A percentile compares a stretch with the other conserved stretches of the same genome.
Conservation (phyloP, 2,888 invertebrate genomes). For the Stomorhina lunata region DNA sequence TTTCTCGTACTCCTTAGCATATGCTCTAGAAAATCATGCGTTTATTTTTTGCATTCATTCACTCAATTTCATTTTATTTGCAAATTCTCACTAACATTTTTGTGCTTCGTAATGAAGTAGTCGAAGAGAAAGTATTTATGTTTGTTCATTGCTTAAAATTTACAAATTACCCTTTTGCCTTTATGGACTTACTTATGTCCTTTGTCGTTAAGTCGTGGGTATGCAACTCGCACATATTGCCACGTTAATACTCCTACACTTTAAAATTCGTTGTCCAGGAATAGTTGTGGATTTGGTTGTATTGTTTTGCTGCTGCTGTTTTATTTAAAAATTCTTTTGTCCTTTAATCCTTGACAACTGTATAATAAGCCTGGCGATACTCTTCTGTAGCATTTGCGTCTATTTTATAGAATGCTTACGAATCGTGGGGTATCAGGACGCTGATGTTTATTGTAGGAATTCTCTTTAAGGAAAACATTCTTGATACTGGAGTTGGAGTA, state of each 20-base stretch:
- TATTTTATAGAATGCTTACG: too few species aligned
- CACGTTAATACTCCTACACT: neutral
- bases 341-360: slow-evolving; percentile 64
- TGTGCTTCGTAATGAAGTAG: slow-evolving; percentile 30
- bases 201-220: too few species aligned
- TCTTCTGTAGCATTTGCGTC: slow-evolving; percentile 16
- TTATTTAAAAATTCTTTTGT: slow-evolving; percentile 61
- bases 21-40: slow-evolving; percentile 22
- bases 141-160: slow-evolving; percentile 38
- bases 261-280: slow-evolving; percentile 4
- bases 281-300: slow-evolving; percentile 38
- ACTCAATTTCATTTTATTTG: slow-evolving; percentile 43
- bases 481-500: slow-evolving; percentile 24
- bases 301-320: slow-evolving; percentile 30
- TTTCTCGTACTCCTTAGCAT: slow-evolving; percentile 10
- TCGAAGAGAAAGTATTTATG: neutral
- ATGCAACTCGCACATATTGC: too few species aligned
- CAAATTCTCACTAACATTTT: slow-evolving; percentile 31
- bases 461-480: slow-evolving; percentile 11
- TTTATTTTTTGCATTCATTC: neutral
- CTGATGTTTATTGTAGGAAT: slow-evolving; percentile 22
- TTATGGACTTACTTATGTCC: slow-evolving; percentile 10
- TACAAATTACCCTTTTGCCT: slow-evolving; percentile 52
- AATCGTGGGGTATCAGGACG: slow-evolving; percentile 10
- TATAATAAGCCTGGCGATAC: slow-evolving; percentile 9